Evolutionary conservation across 2,888 invertebrate genomes (phyloP), one percentile per base, ranked within the genome.

Genomic region (Apotomis betuletana): DNA sequence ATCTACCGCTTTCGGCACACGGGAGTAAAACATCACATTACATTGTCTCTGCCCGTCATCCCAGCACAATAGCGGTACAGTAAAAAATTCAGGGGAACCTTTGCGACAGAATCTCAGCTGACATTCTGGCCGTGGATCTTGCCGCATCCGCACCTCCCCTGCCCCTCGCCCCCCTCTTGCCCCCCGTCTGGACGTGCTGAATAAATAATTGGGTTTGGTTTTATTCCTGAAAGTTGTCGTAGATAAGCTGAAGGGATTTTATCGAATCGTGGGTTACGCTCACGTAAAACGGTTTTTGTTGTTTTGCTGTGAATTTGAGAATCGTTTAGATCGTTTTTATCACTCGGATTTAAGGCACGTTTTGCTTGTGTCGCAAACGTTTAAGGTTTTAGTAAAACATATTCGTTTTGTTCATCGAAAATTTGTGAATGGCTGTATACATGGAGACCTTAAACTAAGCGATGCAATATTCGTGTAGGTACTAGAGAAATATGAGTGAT

Each of bases 191-290:
- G 70, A 61, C 61, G 60, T 27, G 61, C 67, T 71, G 71, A 71
- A 71, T 71, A 71, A 71, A 71, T 71, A 67, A 71, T 67, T 67
- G 61, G 67, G 57, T 67, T 67, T 49, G 61, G 67, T 67, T 70
- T 70, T 70, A 70, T 70, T 71, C 60, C 59, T 67, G 36, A 57
- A 59, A 58, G 44, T 71, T 67, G 71, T 67, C 70, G 65, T 67
- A 57, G 62, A 70, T 70, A 70, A 67, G 57, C 57, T 67, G 38
- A 55, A 60, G 55, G 61, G 71, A 67, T 61, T 67, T 62, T 67
- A 61, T 69, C 54, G 61, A 38, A 46, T 61, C 52, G 12, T 15
- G 61, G 44, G 10, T 59, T 41, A 52, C 46, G 51, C 60, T 60
- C 68, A 54, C 61, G 68, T 38, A 36, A 68, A 60, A 46, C 52